phyloP scores from a whole-genome alignment of 2,888 invertebrate genomes.

The Drosophila anomalata region DNA sequence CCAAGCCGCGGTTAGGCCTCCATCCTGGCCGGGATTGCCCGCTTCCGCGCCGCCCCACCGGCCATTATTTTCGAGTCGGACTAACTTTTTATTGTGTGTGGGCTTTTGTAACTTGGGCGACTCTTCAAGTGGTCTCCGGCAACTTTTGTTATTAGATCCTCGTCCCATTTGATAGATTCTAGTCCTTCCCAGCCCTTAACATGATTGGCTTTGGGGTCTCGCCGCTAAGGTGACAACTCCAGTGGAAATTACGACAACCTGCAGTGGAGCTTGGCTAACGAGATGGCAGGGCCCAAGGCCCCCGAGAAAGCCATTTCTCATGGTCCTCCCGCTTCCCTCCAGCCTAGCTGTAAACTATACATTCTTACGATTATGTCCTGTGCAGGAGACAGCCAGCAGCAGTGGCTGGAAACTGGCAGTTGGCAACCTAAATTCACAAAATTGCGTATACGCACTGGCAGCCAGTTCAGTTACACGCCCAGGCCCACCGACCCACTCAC shows the following conservation, averaged over 20 bases:
- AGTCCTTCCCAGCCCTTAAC: too few species aligned
- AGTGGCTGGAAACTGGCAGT: constrained; percentile 11
- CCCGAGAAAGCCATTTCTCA: background rate
- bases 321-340: background rate
- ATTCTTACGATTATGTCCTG: constrained; percentile 16
- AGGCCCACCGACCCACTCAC: background rate
- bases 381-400: constrained; percentile 18
- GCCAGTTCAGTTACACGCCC: constrained; percentile 7
- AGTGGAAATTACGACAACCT: constrained; percentile 7
- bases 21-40: constrained; percentile 1
- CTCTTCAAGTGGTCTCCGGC: too few species aligned
- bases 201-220: too few species aligned
- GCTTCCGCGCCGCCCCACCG: too few species aligned
- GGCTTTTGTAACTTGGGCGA: too few species aligned
- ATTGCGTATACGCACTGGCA: constrained; percentile 60
- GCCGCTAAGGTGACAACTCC: background rate
- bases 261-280: constrained; percentile 1
- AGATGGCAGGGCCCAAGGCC: constrained; percentile 13
- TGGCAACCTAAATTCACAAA: constrained; percentile 47
- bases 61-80: too few species aligned
- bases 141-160: too few species aligned
- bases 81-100: too few species aligned
- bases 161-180: too few species aligned
- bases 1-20: background rate
- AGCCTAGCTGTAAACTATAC: constrained; percentile 22